Conservation (phyloP, 2,113 vertebrate species). For the Triplophysa siluroides region DNA sequence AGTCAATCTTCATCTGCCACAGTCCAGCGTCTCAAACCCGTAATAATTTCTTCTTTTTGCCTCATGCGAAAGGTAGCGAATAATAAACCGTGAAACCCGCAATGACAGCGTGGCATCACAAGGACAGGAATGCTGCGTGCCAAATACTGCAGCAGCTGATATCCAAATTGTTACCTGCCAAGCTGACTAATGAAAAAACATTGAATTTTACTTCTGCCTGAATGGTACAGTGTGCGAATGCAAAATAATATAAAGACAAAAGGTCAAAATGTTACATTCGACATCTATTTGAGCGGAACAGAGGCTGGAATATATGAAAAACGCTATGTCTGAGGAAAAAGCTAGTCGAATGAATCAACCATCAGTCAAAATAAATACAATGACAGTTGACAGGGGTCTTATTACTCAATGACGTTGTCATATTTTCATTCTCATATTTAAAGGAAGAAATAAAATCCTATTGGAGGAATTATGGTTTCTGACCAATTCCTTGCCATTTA, state of each 20-base stretch:
- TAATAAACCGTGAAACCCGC: neutral
- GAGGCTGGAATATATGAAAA: neutral
- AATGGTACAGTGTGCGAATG: neutral
- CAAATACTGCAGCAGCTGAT: neutral
- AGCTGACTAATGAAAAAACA: conserved; percentile 8
- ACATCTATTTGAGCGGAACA: neutral
- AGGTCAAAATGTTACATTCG: conserved; percentile 8
- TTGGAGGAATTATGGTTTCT: neutral
- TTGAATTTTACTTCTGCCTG: conserved; percentile 2
- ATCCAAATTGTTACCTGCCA: conserved; percentile 27
- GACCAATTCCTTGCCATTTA: neutral
- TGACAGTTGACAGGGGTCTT: neutral
- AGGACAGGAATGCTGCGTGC: neutral
- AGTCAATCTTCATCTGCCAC: conserved; percentile 9
- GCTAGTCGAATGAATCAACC: conserved; percentile 13
- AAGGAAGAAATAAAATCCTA: neutral
- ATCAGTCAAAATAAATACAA: neutral
- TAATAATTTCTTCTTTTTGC: conserved; percentile 4
- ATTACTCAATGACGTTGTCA: no score
- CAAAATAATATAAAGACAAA: conserved; percentile 1
- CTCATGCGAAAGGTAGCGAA: neutral
- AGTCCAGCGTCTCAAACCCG: conserved; percentile 19
- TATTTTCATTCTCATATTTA: no score
- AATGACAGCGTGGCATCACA: conserved; percentile 24
- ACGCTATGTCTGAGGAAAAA: neutral